Evolutionary conservation across 1,140 invertebrate species (phyloP).

Genomic region (Bombyx mori): DNA sequence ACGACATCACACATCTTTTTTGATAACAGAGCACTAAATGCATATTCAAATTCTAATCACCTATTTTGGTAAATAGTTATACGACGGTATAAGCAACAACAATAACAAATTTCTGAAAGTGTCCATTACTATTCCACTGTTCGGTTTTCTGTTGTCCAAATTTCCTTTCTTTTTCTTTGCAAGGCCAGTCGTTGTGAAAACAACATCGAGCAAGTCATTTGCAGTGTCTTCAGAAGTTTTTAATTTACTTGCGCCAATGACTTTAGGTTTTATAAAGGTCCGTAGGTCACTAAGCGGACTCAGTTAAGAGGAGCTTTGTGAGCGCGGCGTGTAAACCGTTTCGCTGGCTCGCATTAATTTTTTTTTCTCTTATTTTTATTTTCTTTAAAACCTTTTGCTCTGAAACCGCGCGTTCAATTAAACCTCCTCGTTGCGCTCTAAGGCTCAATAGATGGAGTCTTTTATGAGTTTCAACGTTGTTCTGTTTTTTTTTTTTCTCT

Average conservation of each 20-base stretch:
- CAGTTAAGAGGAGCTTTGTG: slow-evolving; percentile 20
- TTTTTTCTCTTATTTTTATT: slow-evolving; percentile 27
- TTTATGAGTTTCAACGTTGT: neutral
- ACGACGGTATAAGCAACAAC: too few species aligned
- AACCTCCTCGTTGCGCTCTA: slow-evolving; percentile 27
- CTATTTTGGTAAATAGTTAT: too few species aligned
- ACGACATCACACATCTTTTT: too few species aligned
- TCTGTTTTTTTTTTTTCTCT: too few species aligned
- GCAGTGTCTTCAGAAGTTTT: slow-evolving; percentile 12
- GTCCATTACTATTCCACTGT: too few species aligned
- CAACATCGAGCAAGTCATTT: neutral
- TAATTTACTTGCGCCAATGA: slow-evolving; percentile 16
- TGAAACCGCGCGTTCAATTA: slow-evolving; percentile 32
- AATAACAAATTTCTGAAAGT: too few species aligned
- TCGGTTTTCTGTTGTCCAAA: too few species aligned
- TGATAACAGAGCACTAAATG: too few species aligned
- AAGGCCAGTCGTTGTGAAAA: too few species aligned
- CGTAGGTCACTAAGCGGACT: slow-evolving; percentile 16
- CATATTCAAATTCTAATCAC: too few species aligned
- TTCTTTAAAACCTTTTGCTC: slow-evolving; percentile 38
- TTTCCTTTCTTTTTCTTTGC: too few species aligned
- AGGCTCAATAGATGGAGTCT: slow-evolving; percentile 13
- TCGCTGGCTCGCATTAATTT: slow-evolving; percentile 24
- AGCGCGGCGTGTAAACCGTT: slow-evolving; percentile 24
- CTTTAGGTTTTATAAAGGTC: slow-evolving; percentile 15